These are phyloP conservation scores for Kryptolebias ocellatus DNA, from an alignment of 2,797 vertebrate species.

Conservation along the genomic window DNA sequence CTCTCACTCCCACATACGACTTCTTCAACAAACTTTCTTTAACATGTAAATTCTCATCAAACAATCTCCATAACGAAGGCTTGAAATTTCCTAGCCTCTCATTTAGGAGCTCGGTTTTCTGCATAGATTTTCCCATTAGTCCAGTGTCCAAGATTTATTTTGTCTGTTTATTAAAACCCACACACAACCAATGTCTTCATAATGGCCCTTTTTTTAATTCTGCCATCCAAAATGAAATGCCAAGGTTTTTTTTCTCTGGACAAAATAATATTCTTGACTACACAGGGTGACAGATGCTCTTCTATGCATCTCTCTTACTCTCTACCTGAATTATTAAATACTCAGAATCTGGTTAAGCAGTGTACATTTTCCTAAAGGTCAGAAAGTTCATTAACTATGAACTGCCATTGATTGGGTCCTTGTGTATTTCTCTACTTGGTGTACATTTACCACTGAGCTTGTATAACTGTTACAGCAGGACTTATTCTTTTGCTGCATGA, in stretches of 20 bases:
- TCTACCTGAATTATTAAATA: conserved; percentile 89
- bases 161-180: conserved; percentile 79
- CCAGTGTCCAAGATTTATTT: conserved; percentile 61
- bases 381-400: conserved; percentile 86
- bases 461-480: conserved; percentile 15
- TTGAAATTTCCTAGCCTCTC: conserved; percentile 56
- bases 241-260: conserved; percentile 71
- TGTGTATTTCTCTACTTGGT: conserved; percentile 63
- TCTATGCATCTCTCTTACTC: conserved; percentile 75
- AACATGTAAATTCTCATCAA: conserved; percentile 49
- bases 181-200: conserved; percentile 68
- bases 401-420: conserved; percentile 81
- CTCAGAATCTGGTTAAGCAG: conserved; percentile 83
- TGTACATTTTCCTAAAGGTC: conserved; percentile 87
- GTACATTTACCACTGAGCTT: conserved; percentile 54
- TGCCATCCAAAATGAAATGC: conserved; percentile 78
- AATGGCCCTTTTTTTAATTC: conserved; percentile 67
- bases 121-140: conserved; percentile 72
- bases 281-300: conserved; percentile 71
- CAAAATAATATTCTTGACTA: conserved; percentile 82
- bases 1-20: conserved; percentile 15
- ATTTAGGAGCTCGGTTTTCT: conserved; percentile 70
- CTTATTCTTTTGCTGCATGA: conserved; percentile 1
- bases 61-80: conserved; percentile 51
- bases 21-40: conserved; percentile 44